Base-by-base conservation (phyloP, 2,888 invertebrate species). In the Tetrapedia diversipes region DNA sequence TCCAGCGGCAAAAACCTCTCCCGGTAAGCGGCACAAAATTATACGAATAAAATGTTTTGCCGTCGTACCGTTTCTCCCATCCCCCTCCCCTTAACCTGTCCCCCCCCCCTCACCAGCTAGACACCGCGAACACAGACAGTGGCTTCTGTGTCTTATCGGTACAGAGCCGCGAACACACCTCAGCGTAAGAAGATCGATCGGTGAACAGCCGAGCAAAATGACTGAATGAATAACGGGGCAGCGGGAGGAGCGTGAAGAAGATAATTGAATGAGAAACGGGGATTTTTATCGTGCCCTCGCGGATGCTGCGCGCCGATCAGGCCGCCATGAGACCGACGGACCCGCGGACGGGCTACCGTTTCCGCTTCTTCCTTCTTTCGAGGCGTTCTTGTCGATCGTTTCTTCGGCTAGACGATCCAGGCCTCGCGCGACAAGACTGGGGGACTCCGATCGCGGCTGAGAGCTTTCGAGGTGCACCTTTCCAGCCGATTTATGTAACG, bases 211-310 rank as follows among this genome's bases (percentile, higher is more conserved):
- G 74, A 80, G 82, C 60, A 72, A 72, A 63, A 77, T 69, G 80
- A 72, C 41, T 32, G 80, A 78, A 82, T 57, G 79, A 67, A 61
- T 82, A 82, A 80, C 82, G 78, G 80, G 61, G 67, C 74, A 72
- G 29, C 51, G 68, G n/a, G n/a, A 63, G 77, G 74, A 77, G 74
- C 68, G 68, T 67, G 77, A 80, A 77, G 77, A 71, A 73, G 72
- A 66, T 59, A 68, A 77, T 77, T 63, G 68, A 68, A 77, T 68
- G 61, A 67, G 73, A 68, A 73, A 73, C 60, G 43, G 0, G 29
- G 11, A 68, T 73, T 76, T 76, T 68, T 63, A 29, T 32, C 14
- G 27, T 11, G 7, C 7, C 60, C 4, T 19, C 63, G 45, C 6
- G 66, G 79, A 60, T 54, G 66, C 41, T 56, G 19, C 80, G 59